A percentile compares a stretch with the other conserved stretches of the same genome.
Evolutionary conservation across 2,113 vertebrate genomes (phyloP).

Genomic region (Colistium nudipinnis): DNA sequence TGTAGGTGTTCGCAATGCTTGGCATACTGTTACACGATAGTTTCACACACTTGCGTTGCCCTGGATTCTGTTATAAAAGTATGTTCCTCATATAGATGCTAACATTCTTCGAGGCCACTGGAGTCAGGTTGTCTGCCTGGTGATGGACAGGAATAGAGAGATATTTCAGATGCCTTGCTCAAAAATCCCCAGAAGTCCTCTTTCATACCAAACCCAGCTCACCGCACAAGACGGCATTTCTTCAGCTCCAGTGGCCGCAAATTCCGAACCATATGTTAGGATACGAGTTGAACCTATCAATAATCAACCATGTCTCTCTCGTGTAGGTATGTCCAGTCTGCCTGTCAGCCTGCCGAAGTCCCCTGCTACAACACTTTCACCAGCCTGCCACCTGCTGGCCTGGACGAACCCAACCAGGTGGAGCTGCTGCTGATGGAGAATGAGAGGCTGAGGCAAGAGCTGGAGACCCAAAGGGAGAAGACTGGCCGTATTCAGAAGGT

Average conservation of each 20-base stretch:
- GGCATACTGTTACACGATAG: slow-evolving; percentile 51
- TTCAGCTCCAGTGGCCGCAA: not conserved
- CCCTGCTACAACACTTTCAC: slow-evolving; percentile 77
- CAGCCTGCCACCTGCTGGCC: slow-evolving; percentile 76
- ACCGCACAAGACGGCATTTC: not conserved
- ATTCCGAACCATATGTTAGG: not conserved
- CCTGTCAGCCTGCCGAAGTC: slow-evolving; percentile 67
- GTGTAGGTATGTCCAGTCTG: slow-evolving; percentile 85
- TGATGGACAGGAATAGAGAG: slow-evolving; percentile 23
- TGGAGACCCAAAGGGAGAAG: slow-evolving; percentile 88
- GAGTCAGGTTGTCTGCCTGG: slow-evolving; percentile 42
- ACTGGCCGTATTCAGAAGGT: slow-evolving; percentile 93
- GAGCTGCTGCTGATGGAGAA: slow-evolving; percentile 91
- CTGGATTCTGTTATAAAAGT: slow-evolving; percentile 36
- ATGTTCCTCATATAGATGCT: slow-evolving; percentile 48
- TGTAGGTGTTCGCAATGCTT: slow-evolving; percentile 62
- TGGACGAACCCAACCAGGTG: slow-evolving; percentile 87
- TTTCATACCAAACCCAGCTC: slow-evolving; percentile 4
- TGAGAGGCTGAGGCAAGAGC: slow-evolving; percentile 88
- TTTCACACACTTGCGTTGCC: slow-evolving; percentile 42
- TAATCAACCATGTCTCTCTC: slow-evolving; percentile 9
- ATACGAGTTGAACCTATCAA: not conserved
- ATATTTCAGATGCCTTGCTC: slow-evolving; percentile 28
- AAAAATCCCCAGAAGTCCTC: slow-evolving; percentile 5
- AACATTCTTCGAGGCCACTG: slow-evolving; percentile 32